These are phyloP conservation scores for Catharus ustulatus DNA, from an alignment of 2,797 vertebrate species.

Conservation along the genomic window DNA sequence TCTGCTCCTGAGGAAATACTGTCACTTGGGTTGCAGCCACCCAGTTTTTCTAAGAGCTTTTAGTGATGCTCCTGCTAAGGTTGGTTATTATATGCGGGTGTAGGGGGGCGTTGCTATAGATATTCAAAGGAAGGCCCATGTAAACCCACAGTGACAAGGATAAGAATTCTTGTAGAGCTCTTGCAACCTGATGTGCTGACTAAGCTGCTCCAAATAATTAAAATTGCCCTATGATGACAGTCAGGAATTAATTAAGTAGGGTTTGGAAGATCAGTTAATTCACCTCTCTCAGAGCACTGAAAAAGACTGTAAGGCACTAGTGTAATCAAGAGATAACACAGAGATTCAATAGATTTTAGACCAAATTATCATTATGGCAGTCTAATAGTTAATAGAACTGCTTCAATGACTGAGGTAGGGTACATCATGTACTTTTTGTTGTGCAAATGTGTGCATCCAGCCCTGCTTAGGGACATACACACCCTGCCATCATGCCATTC, in stretches of 20 bases:
- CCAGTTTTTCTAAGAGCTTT: not conserved
- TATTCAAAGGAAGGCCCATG: not conserved
- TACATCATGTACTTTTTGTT: not conserved
- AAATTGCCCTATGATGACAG: not conserved
- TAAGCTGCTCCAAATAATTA: constrained; percentile 10
- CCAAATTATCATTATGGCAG: not conserved
- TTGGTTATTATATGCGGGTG: not conserved
- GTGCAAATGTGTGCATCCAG: accelerated
- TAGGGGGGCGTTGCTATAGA: not conserved
- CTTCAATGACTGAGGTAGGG: not conserved
- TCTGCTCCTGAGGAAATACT: not conserved
- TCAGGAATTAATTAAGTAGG: not conserved
- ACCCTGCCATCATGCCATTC: no score
- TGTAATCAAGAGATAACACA: not conserved
- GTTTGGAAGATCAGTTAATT: not conserved
- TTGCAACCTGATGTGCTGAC: not conserved
- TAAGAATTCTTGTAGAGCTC: not conserved
- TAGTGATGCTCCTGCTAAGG: not conserved
- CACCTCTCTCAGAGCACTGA: not conserved
- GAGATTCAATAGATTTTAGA: not conserved
- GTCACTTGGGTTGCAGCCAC: not conserved
- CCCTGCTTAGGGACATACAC: not conserved
- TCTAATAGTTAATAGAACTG: not conserved
- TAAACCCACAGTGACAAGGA: not conserved
- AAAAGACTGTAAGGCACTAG: not conserved